A percentile compares a stretch with the other conserved stretches of the same genome.
Conservation (phyloP, 2,888 invertebrate species). For the Parnassius smintheus region DNA sequence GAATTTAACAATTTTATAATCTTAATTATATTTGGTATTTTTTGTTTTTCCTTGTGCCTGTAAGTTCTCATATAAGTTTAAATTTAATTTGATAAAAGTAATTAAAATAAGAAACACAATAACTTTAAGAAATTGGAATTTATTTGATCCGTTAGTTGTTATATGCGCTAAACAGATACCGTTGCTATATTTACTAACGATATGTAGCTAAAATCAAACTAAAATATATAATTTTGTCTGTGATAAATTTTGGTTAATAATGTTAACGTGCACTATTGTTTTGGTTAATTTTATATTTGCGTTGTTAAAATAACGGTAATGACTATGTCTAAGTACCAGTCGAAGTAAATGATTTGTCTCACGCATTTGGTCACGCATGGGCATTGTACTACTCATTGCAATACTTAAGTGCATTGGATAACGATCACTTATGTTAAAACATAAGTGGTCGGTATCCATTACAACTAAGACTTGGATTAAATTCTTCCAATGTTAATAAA, state of each 20-base stretch:
- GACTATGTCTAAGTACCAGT: slow-evolving; percentile 9
- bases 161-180: no score
- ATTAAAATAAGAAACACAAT: no score
- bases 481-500: slow-evolving; percentile 3
- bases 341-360: slow-evolving; percentile 3
- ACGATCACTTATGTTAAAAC: slow-evolving; percentile 12
- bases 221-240: no score
- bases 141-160: no score
- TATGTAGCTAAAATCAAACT: no score
- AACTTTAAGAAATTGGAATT: no score
- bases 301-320: slow-evolving; percentile 6
- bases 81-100: no score
- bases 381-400: slow-evolving; percentile 3
- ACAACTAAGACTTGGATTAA: not conserved
- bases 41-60: no score
- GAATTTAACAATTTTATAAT: no score
- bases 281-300: slow-evolving; percentile 1
- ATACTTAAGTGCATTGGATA: slow-evolving; percentile 11
- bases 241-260: slow-evolving; percentile 8
- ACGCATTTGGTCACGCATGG: slow-evolving; percentile 3
- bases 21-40: no score
- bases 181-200: no score
- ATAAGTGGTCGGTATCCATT: slow-evolving; percentile 20
- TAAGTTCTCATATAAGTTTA: no score
- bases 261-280: not conserved